Evolutionary conservation across 30 jellyfish, hydroid and myxozoan genomes (phyloP).

Genomic region (Cassiopea xamachana): DNA sequence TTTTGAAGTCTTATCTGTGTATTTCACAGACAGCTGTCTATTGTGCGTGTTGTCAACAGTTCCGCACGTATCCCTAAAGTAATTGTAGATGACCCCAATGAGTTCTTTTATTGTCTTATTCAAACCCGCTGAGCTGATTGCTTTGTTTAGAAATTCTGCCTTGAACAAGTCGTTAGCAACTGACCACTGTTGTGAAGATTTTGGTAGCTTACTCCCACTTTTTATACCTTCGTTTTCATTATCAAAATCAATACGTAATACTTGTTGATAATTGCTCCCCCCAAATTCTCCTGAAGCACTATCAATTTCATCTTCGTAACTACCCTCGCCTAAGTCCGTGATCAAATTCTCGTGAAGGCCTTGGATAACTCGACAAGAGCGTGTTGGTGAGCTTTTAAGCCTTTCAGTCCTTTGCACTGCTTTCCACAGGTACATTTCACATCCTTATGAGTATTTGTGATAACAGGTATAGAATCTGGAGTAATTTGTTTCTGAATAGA

Average conservation of each 20-base stretch:
- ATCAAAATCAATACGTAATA: neutral
- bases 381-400: constrained; percentile 1
- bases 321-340: neutral
- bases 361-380: constrained; percentile 1
- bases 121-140: neutral
- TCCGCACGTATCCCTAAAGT: neutral
- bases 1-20: neutral
- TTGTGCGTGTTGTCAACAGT: neutral
- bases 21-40: neutral
- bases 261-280: neutral
- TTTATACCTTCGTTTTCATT: neutral
- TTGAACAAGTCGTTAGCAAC: neutral
- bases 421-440: neutral
- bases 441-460: neutral
- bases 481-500: neutral
- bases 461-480: neutral
- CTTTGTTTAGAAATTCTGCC: constrained; percentile 1
- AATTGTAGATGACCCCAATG: neutral
- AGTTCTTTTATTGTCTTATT: neutral
- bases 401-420: neutral
- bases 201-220: neutral
- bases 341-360: constrained; percentile 2
- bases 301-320: neutral
- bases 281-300: neutral
- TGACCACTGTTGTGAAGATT: neutral